Evolutionary conservation across 1,140 invertebrate genomes (phyloP).

Genomic region (Dendrolimus punctatus): DNA sequence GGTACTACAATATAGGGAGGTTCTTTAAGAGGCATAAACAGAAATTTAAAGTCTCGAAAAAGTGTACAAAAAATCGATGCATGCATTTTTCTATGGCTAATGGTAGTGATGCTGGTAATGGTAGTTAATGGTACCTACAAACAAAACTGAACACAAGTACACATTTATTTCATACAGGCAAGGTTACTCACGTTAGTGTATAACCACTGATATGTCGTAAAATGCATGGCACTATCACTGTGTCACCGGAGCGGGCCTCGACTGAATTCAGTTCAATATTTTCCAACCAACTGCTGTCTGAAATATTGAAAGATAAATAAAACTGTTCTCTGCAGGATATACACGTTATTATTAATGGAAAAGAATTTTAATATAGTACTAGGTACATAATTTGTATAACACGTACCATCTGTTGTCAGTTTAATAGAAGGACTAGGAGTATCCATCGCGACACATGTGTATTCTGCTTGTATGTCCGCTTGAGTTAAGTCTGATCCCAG

Average conservation of each 20-base stretch:
- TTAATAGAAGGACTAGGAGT: constrained; percentile 43
- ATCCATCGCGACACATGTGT: constrained; percentile 53
- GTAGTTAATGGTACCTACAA: no score
- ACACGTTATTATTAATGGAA: not conserved
- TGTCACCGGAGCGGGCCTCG: constrained; percentile 50
- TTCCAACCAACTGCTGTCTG: constrained; percentile 61
- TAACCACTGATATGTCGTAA: constrained; percentile 47
- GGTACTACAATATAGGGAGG: no score
- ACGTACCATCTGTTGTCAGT: constrained; percentile 57
- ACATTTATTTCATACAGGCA: not conserved
- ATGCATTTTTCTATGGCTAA: no score
- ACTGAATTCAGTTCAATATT: constrained; percentile 54
- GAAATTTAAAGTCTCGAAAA: no score
- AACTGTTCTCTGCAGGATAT: not conserved
- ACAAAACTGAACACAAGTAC: not conserved
- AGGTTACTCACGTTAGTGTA: constrained; percentile 44
- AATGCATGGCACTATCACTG: constrained; percentile 51
- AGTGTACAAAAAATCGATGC: no score
- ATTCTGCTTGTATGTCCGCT: constrained; percentile 59
- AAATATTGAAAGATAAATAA: constrained; percentile 5
- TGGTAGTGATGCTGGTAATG: no score
- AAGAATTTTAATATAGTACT: not conserved
- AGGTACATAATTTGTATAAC: not conserved
- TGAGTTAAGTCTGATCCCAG: constrained; percentile 52
- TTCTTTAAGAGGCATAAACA: no score